These are phyloP conservation scores for Agonopterix subpropinquella DNA, from an alignment of 2,888 invertebrate species.

Conservation along the genomic window DNA sequence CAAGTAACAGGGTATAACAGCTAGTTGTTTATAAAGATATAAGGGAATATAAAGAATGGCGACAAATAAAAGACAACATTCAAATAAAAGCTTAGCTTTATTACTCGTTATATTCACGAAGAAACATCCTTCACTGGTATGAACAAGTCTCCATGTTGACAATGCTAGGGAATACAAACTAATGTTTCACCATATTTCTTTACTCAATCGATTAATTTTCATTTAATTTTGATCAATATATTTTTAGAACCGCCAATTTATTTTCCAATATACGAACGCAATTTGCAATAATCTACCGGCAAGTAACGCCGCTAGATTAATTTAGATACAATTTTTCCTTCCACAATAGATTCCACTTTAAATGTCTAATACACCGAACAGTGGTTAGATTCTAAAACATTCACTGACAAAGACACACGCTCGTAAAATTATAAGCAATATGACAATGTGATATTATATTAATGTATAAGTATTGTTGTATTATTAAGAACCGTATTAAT, in stretches of 20 bases:
- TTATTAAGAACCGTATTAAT: slow-evolving; percentile 71
- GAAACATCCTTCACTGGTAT: slow-evolving; percentile 72
- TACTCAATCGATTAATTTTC: slow-evolving; percentile 49
- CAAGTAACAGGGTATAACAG: no score
- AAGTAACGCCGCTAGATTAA: slow-evolving; percentile 26
- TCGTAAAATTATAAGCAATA: slow-evolving; percentile 75
- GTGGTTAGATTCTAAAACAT: slow-evolving; percentile 70
- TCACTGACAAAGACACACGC: slow-evolving; percentile 76
- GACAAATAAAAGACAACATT: slow-evolving; percentile 64
- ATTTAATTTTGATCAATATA: slow-evolving; percentile 57
- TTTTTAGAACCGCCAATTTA: slow-evolving; percentile 59
- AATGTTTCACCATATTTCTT: slow-evolving; percentile 48
- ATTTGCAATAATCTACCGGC: slow-evolving; percentile 35
- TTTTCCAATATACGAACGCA: slow-evolving; percentile 48
- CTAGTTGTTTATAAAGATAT: no score
- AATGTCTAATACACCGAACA: slow-evolving; percentile 68
- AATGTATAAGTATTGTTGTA: slow-evolving; percentile 71
- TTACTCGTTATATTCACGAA: slow-evolving; percentile 83
- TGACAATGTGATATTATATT: slow-evolving; percentile 75
- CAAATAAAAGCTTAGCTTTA: slow-evolving; percentile 87
- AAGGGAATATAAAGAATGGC: neutral
- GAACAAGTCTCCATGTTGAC: slow-evolving; percentile 64
- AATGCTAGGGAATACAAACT: slow-evolving; percentile 19
- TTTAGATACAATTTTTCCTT: slow-evolving; percentile 47
- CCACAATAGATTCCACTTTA: slow-evolving; percentile 55